Conservation (phyloP, 2,888 invertebrate species). For the Andrena haemorrhoa region DNA sequence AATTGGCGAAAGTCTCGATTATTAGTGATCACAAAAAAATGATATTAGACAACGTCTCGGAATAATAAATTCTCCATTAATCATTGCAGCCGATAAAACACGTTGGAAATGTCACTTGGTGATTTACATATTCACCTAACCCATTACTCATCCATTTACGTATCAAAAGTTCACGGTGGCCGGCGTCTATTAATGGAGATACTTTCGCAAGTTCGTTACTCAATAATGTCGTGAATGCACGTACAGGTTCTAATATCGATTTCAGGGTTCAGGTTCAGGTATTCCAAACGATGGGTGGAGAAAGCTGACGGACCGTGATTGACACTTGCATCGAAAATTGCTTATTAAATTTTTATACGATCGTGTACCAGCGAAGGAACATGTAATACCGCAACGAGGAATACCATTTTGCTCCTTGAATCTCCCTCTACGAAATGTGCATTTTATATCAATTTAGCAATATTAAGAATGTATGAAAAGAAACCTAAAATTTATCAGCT, state of each 20-base stretch:
- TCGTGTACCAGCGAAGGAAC: too few species aligned
- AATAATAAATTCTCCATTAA: conserved; percentile 19
- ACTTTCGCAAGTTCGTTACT: conserved; percentile 44
- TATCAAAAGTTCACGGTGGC: conserved; percentile 39
- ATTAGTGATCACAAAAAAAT: background rate
- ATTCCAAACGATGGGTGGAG: too few species aligned
- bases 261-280: too few species aligned
- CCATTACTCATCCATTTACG: conserved; percentile 34
- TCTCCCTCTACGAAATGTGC: too few species aligned
- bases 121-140: conserved; percentile 15
- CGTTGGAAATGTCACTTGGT: conserved; percentile 17
- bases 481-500: too few species aligned
- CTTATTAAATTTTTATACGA: too few species aligned
- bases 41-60: background rate
- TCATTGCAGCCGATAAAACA: conserved; percentile 10
- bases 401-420: too few species aligned
- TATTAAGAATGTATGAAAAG: too few species aligned
- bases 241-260: background rate
- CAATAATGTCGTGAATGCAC: conserved; percentile 30
- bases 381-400: too few species aligned
- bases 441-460: too few species aligned
- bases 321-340: too few species aligned
- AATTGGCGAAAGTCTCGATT: background rate
- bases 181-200: conserved; percentile 54
- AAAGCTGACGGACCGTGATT: too few species aligned